These are phyloP conservation scores for Cottus gobio DNA, from an alignment of 2,113 vertebrate species.

Conservation along the genomic window DNA sequence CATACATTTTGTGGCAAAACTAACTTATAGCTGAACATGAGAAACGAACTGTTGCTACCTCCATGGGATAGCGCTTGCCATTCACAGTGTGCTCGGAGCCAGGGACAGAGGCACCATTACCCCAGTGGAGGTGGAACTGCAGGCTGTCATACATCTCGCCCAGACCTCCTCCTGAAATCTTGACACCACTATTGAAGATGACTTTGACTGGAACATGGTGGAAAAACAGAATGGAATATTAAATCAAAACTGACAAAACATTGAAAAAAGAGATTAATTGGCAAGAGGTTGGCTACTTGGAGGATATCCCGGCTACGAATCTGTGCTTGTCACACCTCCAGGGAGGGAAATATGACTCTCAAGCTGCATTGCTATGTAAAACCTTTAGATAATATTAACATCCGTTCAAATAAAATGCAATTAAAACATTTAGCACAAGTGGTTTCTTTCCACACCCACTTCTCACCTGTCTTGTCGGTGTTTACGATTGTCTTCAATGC, in stretches of 20 bases:
- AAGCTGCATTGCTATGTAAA: not conserved
- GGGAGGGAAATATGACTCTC: not conserved
- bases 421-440: too few species aligned
- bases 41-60: slow-evolving; percentile 56
- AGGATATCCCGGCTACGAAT: not conserved
- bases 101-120: slow-evolving; percentile 37
- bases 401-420: too few species aligned
- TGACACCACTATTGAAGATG: accelerated
- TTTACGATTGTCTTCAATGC: slow-evolving; percentile 51
- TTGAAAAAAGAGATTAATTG: not conserved
- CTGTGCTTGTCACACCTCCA: not conserved
- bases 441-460: not conserved
- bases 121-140: slow-evolving; percentile 83
- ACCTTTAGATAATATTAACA: too few species aligned
- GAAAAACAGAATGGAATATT: not conserved
- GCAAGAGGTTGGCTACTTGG: not conserved
- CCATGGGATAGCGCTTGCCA: slow-evolving; percentile 75
- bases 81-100: slow-evolving; percentile 81
- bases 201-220: slow-evolving; percentile 57
- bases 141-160: slow-evolving; percentile 46
- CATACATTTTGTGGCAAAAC: not conserved
- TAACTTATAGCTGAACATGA: not conserved
- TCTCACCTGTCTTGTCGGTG: slow-evolving; percentile 72
- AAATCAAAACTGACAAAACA: not conserved
- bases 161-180: slow-evolving; percentile 63